A percentile compares a stretch with the other conserved stretches of the same genome.
phyloP scores from a whole-genome alignment of 1,140 invertebrate species.

The Zeugodacus cucurbitae region DNA sequence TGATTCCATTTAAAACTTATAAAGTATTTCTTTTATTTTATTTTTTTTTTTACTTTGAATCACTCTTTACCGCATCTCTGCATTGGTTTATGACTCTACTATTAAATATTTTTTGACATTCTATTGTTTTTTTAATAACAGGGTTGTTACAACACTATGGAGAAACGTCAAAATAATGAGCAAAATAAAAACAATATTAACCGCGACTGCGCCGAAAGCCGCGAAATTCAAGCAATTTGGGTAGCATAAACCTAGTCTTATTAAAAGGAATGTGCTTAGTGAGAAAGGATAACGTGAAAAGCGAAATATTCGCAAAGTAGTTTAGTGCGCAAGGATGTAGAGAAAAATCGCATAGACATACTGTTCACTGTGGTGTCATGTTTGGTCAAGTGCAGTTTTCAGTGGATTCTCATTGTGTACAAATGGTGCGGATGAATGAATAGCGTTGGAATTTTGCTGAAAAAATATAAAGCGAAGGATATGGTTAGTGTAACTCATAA shows the following conservation, averaged over 20 bases:
- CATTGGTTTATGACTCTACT: not conserved
- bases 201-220: conserved; percentile 1
- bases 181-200: conserved; percentile 6
- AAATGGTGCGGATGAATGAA: not conserved
- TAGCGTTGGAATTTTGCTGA: not conserved
- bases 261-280: not conserved
- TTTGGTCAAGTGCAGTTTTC: not conserved
- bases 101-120: not conserved
- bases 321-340: conserved; percentile 23
- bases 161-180: not conserved
- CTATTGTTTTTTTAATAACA: not conserved
- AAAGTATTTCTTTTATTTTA: not conserved
- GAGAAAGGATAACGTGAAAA: conserved; percentile 17
- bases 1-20: too few relatives aligned
- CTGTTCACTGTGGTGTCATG: not conserved
- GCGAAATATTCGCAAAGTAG: not conserved
- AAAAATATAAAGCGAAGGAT: not conserved
- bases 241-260: not conserved
- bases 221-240: not conserved
- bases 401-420: not conserved
- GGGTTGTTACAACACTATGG: not conserved
- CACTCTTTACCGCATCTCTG: not conserved
- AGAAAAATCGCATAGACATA: not conserved
- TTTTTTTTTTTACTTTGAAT: not conserved
- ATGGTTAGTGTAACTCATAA: not conserved